Evolutionary conservation across 1,140 invertebrate genomes (phyloP).

Genomic region (Apocrypta bakeri): DNA sequence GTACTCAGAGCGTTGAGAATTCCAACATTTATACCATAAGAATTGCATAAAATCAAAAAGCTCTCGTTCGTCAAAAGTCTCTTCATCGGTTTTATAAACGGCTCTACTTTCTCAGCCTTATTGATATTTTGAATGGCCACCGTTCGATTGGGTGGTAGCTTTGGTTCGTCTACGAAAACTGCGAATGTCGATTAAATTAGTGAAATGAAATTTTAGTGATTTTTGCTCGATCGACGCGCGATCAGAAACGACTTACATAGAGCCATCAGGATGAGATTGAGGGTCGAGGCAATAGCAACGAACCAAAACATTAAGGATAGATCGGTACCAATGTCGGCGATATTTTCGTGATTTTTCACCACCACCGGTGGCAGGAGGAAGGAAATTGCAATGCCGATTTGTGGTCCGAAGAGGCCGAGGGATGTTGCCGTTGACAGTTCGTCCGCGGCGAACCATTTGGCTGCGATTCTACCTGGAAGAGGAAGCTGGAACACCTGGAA

Average conservation of each 20-base stretch:
- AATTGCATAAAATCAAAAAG: conserved; percentile 76
- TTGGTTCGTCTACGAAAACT: conserved; percentile 78
- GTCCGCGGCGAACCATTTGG: conserved; percentile 81
- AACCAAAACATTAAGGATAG: conserved; percentile 68
- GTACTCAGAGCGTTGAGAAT: conserved; percentile 82
- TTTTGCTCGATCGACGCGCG: too few species aligned
- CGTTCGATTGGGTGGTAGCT: conserved; percentile 74
- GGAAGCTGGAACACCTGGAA: conserved; percentile 81
- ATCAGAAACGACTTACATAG: conserved; percentile 74
- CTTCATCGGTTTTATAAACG: conserved; percentile 52
- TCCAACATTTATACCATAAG: conserved; percentile 81
- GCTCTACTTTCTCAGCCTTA: conserved; percentile 39
- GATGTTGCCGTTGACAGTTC: conserved; percentile 84
- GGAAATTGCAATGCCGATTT: conserved; percentile 74
- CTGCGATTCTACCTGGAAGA: conserved; percentile 80
- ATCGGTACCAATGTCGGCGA: conserved; percentile 65
- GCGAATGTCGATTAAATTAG: background rate
- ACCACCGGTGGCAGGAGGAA: conserved; percentile 66
- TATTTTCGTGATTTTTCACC: conserved; percentile 65
- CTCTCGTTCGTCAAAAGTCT: conserved; percentile 75
- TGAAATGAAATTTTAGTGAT: background rate
- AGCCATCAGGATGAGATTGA: conserved; percentile 76
- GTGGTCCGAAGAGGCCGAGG: conserved; percentile 86
- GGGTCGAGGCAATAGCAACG: conserved; percentile 75
- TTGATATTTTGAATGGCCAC: conserved; percentile 52